These are phyloP conservation scores for Oxyura jamaicensis DNA, from an alignment of 2,113 vertebrate genomes.

Conservation along the genomic window DNA sequence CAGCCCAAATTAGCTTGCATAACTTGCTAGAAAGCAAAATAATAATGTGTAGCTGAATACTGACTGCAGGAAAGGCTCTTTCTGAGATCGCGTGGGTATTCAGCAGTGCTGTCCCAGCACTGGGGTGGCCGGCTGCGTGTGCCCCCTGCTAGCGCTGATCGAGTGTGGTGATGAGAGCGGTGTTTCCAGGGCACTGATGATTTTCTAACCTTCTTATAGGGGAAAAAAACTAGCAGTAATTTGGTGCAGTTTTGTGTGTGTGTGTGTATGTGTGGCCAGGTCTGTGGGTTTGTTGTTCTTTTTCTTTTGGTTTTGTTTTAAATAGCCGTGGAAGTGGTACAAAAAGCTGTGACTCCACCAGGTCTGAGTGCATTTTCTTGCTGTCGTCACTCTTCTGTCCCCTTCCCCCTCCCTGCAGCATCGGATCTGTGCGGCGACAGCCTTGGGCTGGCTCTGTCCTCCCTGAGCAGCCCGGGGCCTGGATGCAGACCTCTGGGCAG, in stretches of 20 bases:
- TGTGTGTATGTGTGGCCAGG: not conserved
- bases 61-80: not conserved
- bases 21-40: constrained; percentile 55
- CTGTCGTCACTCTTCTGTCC: not conserved
- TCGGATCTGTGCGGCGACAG: not conserved
- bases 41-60: constrained; percentile 17
- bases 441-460: not conserved
- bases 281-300: not conserved
- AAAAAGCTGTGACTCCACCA: not conserved
- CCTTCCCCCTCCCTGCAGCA: not conserved
- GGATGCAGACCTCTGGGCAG: not conserved
- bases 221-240: not conserved
- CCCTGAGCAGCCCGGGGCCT: not conserved
- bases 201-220: not conserved
- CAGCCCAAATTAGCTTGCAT: constrained; percentile 29
- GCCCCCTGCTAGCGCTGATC: fast-evolving
- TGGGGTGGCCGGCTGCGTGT: too few species aligned
- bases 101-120: not conserved
- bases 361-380: not conserved
- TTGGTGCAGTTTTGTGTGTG: not conserved
- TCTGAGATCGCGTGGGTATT: not conserved
- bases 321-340: not conserved
- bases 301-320: not conserved
- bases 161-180: not conserved
- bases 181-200: not conserved